These are phyloP conservation scores for Sebastes glaucus DNA, from an alignment of 2,797 vertebrate genomes.

Conservation along the genomic window DNA sequence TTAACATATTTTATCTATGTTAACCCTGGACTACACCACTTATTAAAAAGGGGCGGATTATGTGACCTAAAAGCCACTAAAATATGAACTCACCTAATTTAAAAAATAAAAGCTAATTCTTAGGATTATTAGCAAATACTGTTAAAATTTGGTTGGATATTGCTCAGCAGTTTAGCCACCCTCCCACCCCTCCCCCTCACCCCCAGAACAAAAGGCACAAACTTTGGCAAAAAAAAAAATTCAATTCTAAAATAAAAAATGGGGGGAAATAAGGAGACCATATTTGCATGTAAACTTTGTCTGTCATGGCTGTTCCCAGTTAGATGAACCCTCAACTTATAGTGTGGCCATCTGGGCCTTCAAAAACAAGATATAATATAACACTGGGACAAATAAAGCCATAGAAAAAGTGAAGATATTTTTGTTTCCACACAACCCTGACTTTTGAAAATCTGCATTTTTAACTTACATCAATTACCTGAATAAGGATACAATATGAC, in stretches of 20 bases:
- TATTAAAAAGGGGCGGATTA: slow-evolving; percentile 31
- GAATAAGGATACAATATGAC: slow-evolving; percentile 72
- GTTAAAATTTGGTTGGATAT: slow-evolving; percentile 70
- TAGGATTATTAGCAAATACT: slow-evolving; percentile 73
- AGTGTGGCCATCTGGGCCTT: slow-evolving; percentile 67
- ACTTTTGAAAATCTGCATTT: slow-evolving; percentile 77
- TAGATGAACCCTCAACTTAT: slow-evolving; percentile 51
- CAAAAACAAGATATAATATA: slow-evolving; percentile 50
- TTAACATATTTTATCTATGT: slow-evolving; percentile 60
- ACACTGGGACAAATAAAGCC: slow-evolving; percentile 72
- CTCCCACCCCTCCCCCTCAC: slow-evolving; percentile 5
- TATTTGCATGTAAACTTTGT: slow-evolving; percentile 72
- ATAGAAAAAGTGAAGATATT: slow-evolving; percentile 62
- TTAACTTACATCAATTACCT: slow-evolving; percentile 77
- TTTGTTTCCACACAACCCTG: slow-evolving; percentile 76
- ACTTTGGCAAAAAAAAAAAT: slow-evolving; percentile 68
- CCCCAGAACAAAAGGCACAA: slow-evolving; percentile 47
- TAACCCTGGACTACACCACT: slow-evolving; percentile 63
- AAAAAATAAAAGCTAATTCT: slow-evolving; percentile 50
- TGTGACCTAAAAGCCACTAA: slow-evolving; percentile 30
- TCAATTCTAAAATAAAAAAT: slow-evolving; percentile 1
- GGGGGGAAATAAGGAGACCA: slow-evolving; percentile 39
- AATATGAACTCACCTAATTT: slow-evolving; percentile 46
- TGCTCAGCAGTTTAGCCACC: slow-evolving; percentile 69
- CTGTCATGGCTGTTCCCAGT: slow-evolving; percentile 67